Conservation (phyloP, 1,140 invertebrate species). For the Atta texana region DNA sequence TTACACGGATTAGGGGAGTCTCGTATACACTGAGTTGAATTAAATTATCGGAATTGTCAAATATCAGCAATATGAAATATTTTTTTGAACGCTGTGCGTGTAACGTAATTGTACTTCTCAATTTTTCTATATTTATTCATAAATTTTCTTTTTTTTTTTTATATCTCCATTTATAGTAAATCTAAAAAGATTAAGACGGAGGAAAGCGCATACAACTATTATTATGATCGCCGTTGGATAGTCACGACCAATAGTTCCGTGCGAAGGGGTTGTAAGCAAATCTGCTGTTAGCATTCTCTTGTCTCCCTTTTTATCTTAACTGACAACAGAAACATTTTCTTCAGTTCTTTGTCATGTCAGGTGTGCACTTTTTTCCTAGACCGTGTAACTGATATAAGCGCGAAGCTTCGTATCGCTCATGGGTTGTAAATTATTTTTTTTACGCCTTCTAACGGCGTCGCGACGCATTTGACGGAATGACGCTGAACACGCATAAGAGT, state of each 20-base stretch:
- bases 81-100: background rate
- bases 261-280: slow-evolving; percentile 56
- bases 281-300: slow-evolving; percentile 34
- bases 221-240: slow-evolving; percentile 13
- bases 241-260: slow-evolving; percentile 49
- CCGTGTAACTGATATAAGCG: slow-evolving; percentile 52
- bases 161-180: background rate
- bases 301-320: slow-evolving; percentile 47
- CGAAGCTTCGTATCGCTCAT: slow-evolving; percentile 19
- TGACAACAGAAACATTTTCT: slow-evolving; percentile 36
- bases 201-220: background rate
- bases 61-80: slow-evolving; percentile 23
- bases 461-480: slow-evolving; percentile 53
- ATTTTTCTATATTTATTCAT: background rate
- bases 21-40: slow-evolving; percentile 67
- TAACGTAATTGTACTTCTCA: background rate
- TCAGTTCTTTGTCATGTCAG: slow-evolving; percentile 58
- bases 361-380: slow-evolving; percentile 53
- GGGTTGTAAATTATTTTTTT: slow-evolving; percentile 66
- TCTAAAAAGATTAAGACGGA: slow-evolving; percentile 18
- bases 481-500: slow-evolving; percentile 48
- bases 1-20: slow-evolving; percentile 76
- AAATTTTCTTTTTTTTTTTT: slow-evolving; percentile 1
- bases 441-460: slow-evolving; percentile 33
- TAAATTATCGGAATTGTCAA: background rate